Evolutionary conservation across 2,113 vertebrate genomes (phyloP).

Genomic region (Miniopterus natalensis): DNA sequence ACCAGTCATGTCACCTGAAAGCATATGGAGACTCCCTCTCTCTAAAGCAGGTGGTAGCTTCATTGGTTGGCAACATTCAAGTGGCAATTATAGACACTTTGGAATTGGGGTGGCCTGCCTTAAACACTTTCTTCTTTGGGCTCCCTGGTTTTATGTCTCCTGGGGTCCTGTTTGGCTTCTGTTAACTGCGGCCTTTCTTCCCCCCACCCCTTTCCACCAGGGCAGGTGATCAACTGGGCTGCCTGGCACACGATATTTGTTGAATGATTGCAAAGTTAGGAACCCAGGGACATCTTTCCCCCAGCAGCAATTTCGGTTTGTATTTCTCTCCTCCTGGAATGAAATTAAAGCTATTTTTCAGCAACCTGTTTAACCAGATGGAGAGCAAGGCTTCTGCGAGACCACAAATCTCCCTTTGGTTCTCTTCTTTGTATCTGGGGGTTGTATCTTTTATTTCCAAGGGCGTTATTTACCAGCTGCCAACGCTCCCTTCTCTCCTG

Average conservation of each 20-base stretch:
- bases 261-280: constrained; percentile 50
- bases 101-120: not conserved
- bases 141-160: not conserved
- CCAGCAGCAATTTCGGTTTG: constrained; percentile 66
- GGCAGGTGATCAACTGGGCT: not conserved
- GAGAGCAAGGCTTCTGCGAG: constrained; percentile 51
- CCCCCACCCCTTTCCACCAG: not conserved
- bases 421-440: not conserved
- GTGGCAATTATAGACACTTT: not conserved
- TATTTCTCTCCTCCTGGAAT: constrained; percentile 80
- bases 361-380: constrained; percentile 44
- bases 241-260: not conserved
- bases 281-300: constrained; percentile 60
- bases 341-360: constrained; percentile 81
- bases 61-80: not conserved
- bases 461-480: not conserved
- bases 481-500: accelerated
- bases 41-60: not conserved
- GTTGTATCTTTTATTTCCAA: not conserved
- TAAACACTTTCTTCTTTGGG: not conserved
- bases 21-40: not conserved
- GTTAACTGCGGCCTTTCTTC: not conserved
- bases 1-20: not conserved
- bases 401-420: not conserved
- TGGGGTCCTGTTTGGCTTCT: not conserved